phyloP scores from a whole-genome alignment of 2,113 vertebrate genomes.

The Capreolus pygargus region DNA sequence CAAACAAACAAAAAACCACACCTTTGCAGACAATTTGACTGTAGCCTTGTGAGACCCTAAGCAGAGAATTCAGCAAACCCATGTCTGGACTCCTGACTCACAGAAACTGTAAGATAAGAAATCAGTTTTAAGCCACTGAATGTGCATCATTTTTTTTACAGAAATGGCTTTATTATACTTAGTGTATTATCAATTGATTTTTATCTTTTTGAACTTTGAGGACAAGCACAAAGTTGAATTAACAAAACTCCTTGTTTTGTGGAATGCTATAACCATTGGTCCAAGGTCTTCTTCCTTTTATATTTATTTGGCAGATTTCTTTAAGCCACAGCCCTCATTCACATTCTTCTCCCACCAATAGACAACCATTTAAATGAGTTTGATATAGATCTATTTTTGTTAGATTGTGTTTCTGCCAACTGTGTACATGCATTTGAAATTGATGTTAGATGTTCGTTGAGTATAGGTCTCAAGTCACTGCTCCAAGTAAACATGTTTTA shows the following conservation, averaged over 20 bases:
- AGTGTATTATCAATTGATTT: not conserved
- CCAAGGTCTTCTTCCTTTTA: not conserved
- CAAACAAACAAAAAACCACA: not conserved
- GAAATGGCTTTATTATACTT: not conserved
- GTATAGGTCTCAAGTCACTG: not conserved
- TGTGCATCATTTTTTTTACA: not conserved
- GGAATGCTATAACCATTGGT: not conserved
- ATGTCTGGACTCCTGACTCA: not conserved
- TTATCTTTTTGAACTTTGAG: not conserved
- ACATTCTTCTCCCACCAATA: not conserved
- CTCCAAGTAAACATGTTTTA: not conserved
- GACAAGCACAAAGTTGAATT: not conserved
- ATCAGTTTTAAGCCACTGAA: not conserved
- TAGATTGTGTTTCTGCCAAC: not conserved
- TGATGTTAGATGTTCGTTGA: not conserved
- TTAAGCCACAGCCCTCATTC: not conserved
- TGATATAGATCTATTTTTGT: not conserved
- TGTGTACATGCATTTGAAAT: not conserved
- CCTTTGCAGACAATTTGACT: not conserved
- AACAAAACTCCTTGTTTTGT: not conserved
- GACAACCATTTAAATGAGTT: not conserved
- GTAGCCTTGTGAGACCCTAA: not conserved
- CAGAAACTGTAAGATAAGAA: not conserved
- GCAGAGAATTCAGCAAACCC: not conserved
- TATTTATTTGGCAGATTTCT: not conserved